Conservation (phyloP, 2,888 invertebrate genomes). For the Hetaerina titia region DNA sequence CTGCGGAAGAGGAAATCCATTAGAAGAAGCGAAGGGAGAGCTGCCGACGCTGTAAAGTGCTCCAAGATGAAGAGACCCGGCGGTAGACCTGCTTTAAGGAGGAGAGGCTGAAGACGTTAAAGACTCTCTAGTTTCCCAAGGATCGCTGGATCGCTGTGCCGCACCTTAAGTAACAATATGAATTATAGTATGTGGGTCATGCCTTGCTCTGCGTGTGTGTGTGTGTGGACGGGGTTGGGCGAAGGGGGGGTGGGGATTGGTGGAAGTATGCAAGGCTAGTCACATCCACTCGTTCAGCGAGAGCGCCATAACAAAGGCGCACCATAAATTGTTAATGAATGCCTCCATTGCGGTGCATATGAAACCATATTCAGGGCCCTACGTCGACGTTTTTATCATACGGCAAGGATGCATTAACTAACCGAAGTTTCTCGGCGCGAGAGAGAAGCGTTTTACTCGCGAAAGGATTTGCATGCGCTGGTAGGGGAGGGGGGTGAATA, state of each 20-base stretch:
- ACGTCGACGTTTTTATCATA: not conserved
- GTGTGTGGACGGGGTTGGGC: too few species aligned
- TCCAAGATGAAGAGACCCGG: not conserved
- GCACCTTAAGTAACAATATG: not conserved
- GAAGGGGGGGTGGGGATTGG: too few species aligned
- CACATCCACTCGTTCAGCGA: not conserved
- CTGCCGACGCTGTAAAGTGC: not conserved
- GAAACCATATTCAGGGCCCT: not conserved
- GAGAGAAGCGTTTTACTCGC: not conserved
- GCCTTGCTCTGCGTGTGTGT: not conserved
- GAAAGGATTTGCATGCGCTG: not conserved
- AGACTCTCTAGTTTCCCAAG: not conserved
- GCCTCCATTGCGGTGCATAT: not conserved
- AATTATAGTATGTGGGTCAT: slow-evolving; percentile 21
- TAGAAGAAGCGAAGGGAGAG: not conserved
- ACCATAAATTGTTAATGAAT: not conserved
- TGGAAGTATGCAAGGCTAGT: not conserved
- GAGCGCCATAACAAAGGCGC: not conserved
- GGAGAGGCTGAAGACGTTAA: not conserved
- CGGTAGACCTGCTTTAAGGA: not conserved
- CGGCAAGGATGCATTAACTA: not conserved
- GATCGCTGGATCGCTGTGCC: not conserved
- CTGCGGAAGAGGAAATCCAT: not conserved
- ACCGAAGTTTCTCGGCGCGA: not conserved
- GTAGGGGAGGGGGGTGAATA: too few species aligned